These are phyloP conservation scores for Scaptomyza graminum DNA, from an alignment of 1,140 invertebrate genomes.

Conservation along the genomic window DNA sequence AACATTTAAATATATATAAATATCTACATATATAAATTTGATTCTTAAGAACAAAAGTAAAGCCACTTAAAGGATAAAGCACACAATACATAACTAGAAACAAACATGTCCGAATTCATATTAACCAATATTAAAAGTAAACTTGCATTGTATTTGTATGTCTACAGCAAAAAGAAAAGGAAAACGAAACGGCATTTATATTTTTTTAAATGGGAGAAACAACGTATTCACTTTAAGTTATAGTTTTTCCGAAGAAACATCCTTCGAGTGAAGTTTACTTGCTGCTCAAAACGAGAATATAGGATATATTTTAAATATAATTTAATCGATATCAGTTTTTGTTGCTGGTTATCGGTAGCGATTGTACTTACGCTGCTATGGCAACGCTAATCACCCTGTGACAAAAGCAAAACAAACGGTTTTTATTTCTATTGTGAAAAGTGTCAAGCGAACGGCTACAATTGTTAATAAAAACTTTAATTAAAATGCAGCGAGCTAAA, in stretches of 20 bases:
- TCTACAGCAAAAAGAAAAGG: slow-evolving; percentile 80
- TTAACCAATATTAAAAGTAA: slow-evolving; percentile 72
- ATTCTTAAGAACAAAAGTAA: slow-evolving; percentile 54
- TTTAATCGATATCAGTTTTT: too few species aligned
- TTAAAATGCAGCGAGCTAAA: slow-evolving; percentile 11
- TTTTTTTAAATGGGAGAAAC: slow-evolving; percentile 41
- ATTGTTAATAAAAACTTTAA: background rate
- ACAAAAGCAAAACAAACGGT: slow-evolving; percentile 40
- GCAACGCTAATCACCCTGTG: slow-evolving; percentile 19
- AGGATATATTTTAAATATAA: too few species aligned
- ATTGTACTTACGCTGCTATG: background rate
- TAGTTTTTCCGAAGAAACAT: too few species aligned
- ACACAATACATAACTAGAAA: slow-evolving; percentile 16
- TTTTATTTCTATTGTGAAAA: background rate
- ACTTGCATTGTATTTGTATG: slow-evolving; percentile 82
- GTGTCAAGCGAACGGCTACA: background rate
- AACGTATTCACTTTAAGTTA: too few species aligned
- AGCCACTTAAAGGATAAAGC: slow-evolving; percentile 8
- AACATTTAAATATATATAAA: slow-evolving; percentile 5
- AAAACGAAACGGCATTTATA: slow-evolving; percentile 62
- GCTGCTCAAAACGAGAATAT: too few species aligned
- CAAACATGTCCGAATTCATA: slow-evolving; percentile 40
- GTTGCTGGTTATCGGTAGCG: too few species aligned
- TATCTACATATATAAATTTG: slow-evolving; percentile 29
- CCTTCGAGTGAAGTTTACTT: too few species aligned